Evolutionary conservation across 2,113 vertebrate genomes (phyloP), one percentile per base, ranked within the genome.

Genomic region (Paramisgurnus dabryanus): DNA sequence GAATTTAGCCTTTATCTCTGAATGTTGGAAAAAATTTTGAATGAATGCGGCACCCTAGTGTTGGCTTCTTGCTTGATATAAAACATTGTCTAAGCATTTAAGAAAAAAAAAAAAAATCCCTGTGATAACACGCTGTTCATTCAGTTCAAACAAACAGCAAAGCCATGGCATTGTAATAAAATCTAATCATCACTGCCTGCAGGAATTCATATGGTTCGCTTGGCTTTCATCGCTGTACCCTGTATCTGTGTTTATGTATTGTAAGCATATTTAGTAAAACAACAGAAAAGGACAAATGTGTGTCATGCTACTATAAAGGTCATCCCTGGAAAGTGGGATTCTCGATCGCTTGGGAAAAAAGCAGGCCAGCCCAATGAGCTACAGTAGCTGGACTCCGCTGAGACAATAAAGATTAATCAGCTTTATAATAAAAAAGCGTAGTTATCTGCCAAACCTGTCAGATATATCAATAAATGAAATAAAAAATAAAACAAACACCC

Each of bases 381-480:
- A 22, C 22, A 22, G 0, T 22, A 49, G 45, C 64, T 18, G 63
- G 43, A 75, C 47, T 58, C 53, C 15, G 27, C 13, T 43, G 9
- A 22, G 55, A 53, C 50, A 22, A 66, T 77, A 65, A 72, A 78
- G 61, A 78, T 82, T 78, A 71, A 65, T 78, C 75, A 72, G n/a
- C 49, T 77, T 72, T 66, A 49, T 49, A 67, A 66, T 65, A 71
- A 72, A 39, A 71, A 72, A 39, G 43, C 60, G 40, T 8, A 18
- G 17, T 43, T 82, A 72, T 78, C 61, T 80, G 67, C 40, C 60
- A 66, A 76, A 83, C 61, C 72, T 80, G 49, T 80, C 72, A 80
- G 64, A 79, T 34, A 34, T 34, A 34, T 34, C 1, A 34, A 34
- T 34, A 34, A 1, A 34, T 34, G 0, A 80, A 40, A 65, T 53